Evolutionary conservation across 2,888 invertebrate species (phyloP).

Genomic region (Plagiodera versicolora): DNA sequence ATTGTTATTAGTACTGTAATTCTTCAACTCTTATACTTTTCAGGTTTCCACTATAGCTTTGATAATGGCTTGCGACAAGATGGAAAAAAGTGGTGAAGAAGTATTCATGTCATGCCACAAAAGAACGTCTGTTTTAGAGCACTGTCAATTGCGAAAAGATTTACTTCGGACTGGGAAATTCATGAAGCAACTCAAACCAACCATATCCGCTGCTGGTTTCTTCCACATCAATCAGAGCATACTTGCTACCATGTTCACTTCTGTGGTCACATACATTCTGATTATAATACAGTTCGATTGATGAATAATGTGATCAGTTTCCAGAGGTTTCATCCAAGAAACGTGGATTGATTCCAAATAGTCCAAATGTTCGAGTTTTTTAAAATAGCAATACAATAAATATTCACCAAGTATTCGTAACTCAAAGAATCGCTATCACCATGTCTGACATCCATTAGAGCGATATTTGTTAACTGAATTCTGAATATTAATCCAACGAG

Average conservation of each 20-base stretch:
- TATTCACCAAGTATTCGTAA: no score
- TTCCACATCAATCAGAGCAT: constrained; percentile 22
- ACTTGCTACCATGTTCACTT: constrained; percentile 17
- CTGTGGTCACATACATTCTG: constrained; percentile 18
- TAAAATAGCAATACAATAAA: no score
- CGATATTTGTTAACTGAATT: no score
- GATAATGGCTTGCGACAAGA: constrained; percentile 20
- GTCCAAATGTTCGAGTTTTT: no score
- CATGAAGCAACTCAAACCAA: constrained; percentile 20
- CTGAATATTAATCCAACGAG: no score
- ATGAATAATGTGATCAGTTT: neutral
- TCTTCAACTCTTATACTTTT: neutral
- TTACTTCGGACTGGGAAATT: constrained; percentile 16
- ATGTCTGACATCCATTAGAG: no score
- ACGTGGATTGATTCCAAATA: no score
- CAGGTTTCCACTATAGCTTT: constrained; percentile 17
- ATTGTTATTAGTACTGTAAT: no score
- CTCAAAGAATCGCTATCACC: no score
- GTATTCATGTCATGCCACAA: constrained; percentile 20
- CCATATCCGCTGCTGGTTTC: constrained; percentile 25
- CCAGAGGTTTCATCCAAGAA: no score
- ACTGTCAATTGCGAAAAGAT: constrained; percentile 11
- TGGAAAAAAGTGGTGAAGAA: constrained; percentile 20
- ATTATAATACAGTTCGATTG: constrained; percentile 24
- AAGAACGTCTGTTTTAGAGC: neutral